Evolutionary conservation across 1,140 invertebrate genomes (phyloP), one percentile per base, ranked within the genome.

Genomic region (Sitobion miscanthi): DNA sequence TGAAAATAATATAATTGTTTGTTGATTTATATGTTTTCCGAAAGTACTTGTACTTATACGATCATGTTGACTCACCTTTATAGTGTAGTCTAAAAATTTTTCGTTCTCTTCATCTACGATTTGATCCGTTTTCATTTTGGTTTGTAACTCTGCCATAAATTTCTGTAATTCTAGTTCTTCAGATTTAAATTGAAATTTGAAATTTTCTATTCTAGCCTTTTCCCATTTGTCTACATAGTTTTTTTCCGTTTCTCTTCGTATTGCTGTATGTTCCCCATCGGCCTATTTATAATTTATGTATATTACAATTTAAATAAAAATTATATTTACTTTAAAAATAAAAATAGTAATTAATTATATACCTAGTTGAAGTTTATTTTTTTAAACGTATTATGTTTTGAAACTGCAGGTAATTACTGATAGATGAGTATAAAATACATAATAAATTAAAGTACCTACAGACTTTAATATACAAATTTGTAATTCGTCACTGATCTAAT

Each of bases 161-260:
- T 54, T 86, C 8, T 38, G 23, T 21, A 86, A 69, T 57, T 93
- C 52, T 9, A 93, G 30, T 54, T 93, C 91, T 83, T 93, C 52
- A 30, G 38, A 17, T 52, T 21, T 30, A 57, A 85, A 85, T 93
- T 54, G 20, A 20, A 93, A 54, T n/a, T 93, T 93, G 14, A 86
- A 86, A 86, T 93, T 42, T 57, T 93, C 91, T 8, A 93, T 23
- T 86, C 91, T 52, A 30, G 91, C 47, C 25, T 93, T 83, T 93
- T 93, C 91, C 91, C 91, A 93, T 45, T 86, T 93, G 8, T 57
- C 25, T 30, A 85, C 91, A 42, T 93, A 93, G 1, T 85, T 82
- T 93, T 93, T 93, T 93, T 93, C 91, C 5, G 14, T 86, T 57
- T 85, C 82, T 69, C 91, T 93, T 14, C 69, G 69, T n/a, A 93